These are phyloP conservation scores for Nephrotoma flavescens DNA, from an alignment of 2,888 invertebrate genomes.

Conservation along the genomic window DNA sequence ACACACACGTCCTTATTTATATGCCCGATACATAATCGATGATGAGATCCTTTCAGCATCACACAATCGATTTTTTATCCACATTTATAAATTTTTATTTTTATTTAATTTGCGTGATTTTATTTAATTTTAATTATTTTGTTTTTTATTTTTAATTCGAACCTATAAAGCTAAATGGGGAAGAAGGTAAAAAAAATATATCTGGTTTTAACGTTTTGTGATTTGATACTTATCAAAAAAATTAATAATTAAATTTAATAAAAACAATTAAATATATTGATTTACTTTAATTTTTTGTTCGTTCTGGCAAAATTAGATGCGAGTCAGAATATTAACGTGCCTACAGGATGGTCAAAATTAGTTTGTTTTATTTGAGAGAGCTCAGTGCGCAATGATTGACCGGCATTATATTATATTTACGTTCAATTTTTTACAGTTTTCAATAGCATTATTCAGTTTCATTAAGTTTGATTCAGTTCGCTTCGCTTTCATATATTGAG, in stretches of 20 bases:
- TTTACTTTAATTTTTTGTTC: neutral
- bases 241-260: neutral
- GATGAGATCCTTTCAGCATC: neutral
- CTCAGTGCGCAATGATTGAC: too few relatives aligned
- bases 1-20: neutral
- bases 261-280: neutral
- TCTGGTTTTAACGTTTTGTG: conserved; percentile 4
- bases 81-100: neutral
- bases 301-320: neutral
- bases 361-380: too few relatives aligned
- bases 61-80: neutral
- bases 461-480: too few relatives aligned
- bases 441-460: too few relatives aligned
- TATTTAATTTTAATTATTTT: neutral
- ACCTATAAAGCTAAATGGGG: conserved; percentile 2
- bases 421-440: too few relatives aligned
- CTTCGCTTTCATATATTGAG: too few relatives aligned
- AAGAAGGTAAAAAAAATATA: conserved; percentile 3
- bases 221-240: neutral
- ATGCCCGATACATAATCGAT: neutral
- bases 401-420: too few relatives aligned
- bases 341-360: neutral
- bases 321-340: neutral
- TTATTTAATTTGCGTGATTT: neutral
- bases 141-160: neutral